These are phyloP conservation scores for Agrilus cyanescens DNA, from an alignment of 2,888 invertebrate species.

Conservation along the genomic window DNA sequence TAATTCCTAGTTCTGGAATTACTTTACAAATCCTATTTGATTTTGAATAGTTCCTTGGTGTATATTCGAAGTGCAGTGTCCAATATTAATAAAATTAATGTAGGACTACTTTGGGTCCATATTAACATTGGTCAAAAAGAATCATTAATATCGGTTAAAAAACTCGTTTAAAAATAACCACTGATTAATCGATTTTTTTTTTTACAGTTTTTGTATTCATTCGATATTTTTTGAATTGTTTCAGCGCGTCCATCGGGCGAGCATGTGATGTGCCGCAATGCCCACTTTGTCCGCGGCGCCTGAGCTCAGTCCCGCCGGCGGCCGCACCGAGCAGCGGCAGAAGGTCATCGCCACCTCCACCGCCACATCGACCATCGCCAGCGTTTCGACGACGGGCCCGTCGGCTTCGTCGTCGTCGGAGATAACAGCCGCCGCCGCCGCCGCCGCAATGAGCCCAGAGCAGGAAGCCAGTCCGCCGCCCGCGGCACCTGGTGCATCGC, in stretches of 20 bases:
- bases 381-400: slow-evolving; percentile 36
- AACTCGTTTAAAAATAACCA: no score
- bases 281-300: slow-evolving; percentile 40
- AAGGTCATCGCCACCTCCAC: slow-evolving; percentile 14
- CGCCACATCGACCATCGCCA: slow-evolving; percentile 32
- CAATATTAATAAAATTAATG: no score
- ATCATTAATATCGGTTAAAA: no score
- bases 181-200: no score
- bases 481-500: slow-evolving; percentile 49
- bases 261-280: slow-evolving; percentile 41
- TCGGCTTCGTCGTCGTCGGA: slow-evolving; percentile 39
- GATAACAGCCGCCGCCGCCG: slow-evolving; percentile 24
- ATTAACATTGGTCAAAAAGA: no score
- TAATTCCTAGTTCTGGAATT: no score
- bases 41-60: no score
- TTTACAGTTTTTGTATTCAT: background rate
- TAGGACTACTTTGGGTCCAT: no score
- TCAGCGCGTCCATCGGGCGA: slow-evolving; percentile 36
- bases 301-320: slow-evolving; percentile 35
- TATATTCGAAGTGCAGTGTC: no score
- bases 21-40: no score
- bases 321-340: slow-evolving; percentile 33
- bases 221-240: slow-evolving; percentile 20
- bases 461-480: slow-evolving; percentile 56
- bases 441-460: slow-evolving; percentile 50